Evolutionary conservation across 2,797 vertebrate species (phyloP), one percentile per base, ranked within the genome.

Genomic region (Rhadinocentrus ornatus): DNA sequence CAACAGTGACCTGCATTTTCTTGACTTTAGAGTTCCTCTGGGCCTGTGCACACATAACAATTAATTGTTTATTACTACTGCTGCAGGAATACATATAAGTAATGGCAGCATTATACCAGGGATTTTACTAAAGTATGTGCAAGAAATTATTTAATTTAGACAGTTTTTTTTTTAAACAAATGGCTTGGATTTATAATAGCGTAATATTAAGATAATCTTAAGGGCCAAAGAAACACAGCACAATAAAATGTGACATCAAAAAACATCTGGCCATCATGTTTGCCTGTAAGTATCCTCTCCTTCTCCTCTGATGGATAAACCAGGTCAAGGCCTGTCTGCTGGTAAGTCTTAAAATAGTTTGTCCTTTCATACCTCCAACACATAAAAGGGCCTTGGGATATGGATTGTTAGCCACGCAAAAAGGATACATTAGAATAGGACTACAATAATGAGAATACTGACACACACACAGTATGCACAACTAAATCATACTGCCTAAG

Each of bases 291-390:
- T 81, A 74, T 83, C 70, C 64, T 74, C 69, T 78, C 64, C 41
- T 67, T 44, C 66, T 65, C 59, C 70, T 78, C 62, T 74, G 78
- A 88, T 86, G 85, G 78, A 90, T 83, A 91, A 93, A 91, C 69
- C 86, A 87, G 89, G 89, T 90, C 89, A 91, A 91, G 85, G 85
- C 83, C 84, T 87, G 87, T 83, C 88, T 86, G 74, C 82, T 83
- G 86, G 81, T 81, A 78, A 85, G 79, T 81, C 91, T 84, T 81
- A 87, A 90, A 92, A 90, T 91, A 92, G 85, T 84, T 64, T 29
- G 4, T 58, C 77, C 78, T 80, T 80, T 86, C 80, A 86, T 73
- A 74, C 84, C 78, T 82, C 66, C 71, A 69, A 71, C 68, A 71
- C 80, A 81, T 84, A 56, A 84, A 91, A 85, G 69, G 54, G 78